Base-by-base conservation (phyloP, 2,888 invertebrate genomes). In the Acanthosepion pharaonis region DNA sequence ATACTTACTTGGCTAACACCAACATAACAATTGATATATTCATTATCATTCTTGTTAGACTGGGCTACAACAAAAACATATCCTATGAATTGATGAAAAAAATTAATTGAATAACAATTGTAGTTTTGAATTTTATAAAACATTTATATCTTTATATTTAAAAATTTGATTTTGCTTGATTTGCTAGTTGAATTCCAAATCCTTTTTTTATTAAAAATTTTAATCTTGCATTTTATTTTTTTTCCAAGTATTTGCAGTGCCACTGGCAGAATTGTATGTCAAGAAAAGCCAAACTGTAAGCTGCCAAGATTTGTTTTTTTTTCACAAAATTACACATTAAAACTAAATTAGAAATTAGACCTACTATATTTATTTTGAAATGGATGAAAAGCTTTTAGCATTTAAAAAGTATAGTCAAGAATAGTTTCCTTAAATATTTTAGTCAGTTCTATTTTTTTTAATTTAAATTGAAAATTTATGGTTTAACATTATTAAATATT, bases 251-350 rank as follows among this genome's bases (percentile, higher is more conserved):
- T 91, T 33, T 95, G 95, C 91, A 93, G 94, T 48, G 33, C 1
- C 28, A 95, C 94, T 59, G 95, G 95, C 23, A 59, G 91, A 64
- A 94, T 95, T 48, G 91, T 94, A 23, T 95, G 95, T 91, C 78
- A 94, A 8, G 94, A 95, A 91, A 95, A 95, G 33, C 95, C 95
- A 18, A 95, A 95, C 64, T 95, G 95, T 95, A 95, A 95, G 95
- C 94, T 18, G 91, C 4, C 3, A 23, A 91, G 23, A 42, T 51
- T 20, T 20, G 15, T 51, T 48, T 92, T 92, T 92, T 28, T 92
- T 23, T 25, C 5, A 28, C 48, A 92, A 48, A 28, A 5, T 48
- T 28, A 92, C 49, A 48, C 8, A 49, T 42, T 92, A 23, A 53
- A 92, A 92, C 4, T 59, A 59, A 59, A 23, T 59, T 25, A 33